A percentile compares a stretch with the other conserved stretches of the same genome.
Conservation (phyloP, 2,888 invertebrate species). For the Parnassius apollo region DNA sequence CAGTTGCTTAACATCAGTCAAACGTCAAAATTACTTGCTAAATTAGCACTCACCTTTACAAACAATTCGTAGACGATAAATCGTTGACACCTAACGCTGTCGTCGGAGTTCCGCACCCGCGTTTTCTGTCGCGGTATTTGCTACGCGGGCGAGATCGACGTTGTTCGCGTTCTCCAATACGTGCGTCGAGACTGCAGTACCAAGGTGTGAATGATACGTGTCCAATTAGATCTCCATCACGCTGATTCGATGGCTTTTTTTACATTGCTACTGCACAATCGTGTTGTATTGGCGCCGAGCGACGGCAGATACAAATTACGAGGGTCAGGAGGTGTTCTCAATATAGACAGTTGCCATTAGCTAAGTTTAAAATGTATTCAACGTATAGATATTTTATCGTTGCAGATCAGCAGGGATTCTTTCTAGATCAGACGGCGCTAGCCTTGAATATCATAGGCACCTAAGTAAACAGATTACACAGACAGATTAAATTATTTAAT, state of each 20-base stretch:
- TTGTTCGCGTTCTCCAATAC: constrained; percentile 23
- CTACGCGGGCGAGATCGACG: constrained; percentile 30
- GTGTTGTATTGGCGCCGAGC: constrained; percentile 1
- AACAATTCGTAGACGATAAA: constrained; percentile 63
- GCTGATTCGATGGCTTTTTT: constrained; percentile 29
- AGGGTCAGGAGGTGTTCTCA: constrained; percentile 1
- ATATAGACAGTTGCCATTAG: background rate
- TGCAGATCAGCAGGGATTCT: too few relatives aligned
- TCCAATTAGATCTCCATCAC: constrained; percentile 46
- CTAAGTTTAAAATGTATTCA: too few relatives aligned
- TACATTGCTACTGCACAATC: constrained; percentile 4
- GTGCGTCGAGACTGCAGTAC: constrained; percentile 28
- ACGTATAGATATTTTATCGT: too few relatives aligned
- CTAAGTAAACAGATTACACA: too few relatives aligned
- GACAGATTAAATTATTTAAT: too few relatives aligned
- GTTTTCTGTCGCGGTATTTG: constrained; percentile 1
- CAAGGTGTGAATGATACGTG: constrained; percentile 59
- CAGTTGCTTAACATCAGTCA: constrained; percentile 19
- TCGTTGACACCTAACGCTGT: constrained; percentile 55
- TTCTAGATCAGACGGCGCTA: too few relatives aligned
- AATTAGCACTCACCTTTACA: constrained; percentile 59
- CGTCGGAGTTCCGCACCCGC: constrained; percentile 39
- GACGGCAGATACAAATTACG: constrained; percentile 4
- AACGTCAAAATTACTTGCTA: constrained; percentile 23
- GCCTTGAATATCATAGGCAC: too few relatives aligned